Evolutionary conservation across 1,140 invertebrate species (phyloP), one percentile per base, ranked within the genome.

Genomic region (Cepaea nemoralis): DNA sequence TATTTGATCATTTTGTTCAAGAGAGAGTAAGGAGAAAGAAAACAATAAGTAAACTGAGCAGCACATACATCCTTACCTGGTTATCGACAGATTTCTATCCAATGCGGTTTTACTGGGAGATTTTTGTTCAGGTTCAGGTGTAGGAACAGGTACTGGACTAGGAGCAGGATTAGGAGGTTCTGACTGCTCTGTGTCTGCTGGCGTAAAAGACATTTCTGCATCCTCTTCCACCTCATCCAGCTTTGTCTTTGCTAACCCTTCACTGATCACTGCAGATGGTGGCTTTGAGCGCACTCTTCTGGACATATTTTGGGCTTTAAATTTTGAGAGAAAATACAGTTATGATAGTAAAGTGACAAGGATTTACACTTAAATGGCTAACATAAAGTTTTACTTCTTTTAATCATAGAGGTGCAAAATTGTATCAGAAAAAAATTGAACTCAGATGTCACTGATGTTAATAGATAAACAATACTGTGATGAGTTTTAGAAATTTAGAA

Each of bases 71-170:
- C n/a, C n/a, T 55, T 35, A 80, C 78, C 83, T 83, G 76, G 59
- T 78, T 1, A 83, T 77, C 24, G 83, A 83, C 31, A 83, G 55
- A 40, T 81, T 74, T 71, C 81, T 83, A 42, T 81, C 75, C 76
- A 83, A 39, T 10, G 80, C 75, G 0, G 59, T 77, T 40, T 59
- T 76, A 24, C 59, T 83, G 12, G 83, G 83, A 10, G 83, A 83
- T 24, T 80, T 80, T 31, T 40, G 67, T 19, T 70, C 78, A 8
- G 69, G 45, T 37, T 67, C 40, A 31, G 66, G 40, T 22, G 55
- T 35, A 55, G 55, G 76, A 37, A 42, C 19, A 27, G 31, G 2
- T 37, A 24, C 16, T 31, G n/a, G 42, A 2, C 31, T 27, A 19
- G 14, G 5, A 10, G 14, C n/a, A 37, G 63, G 33, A 12, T 8